These are phyloP conservation scores for Castor canadensis DNA, from an alignment of 2,113 vertebrate genomes.

Conservation along the genomic window DNA sequence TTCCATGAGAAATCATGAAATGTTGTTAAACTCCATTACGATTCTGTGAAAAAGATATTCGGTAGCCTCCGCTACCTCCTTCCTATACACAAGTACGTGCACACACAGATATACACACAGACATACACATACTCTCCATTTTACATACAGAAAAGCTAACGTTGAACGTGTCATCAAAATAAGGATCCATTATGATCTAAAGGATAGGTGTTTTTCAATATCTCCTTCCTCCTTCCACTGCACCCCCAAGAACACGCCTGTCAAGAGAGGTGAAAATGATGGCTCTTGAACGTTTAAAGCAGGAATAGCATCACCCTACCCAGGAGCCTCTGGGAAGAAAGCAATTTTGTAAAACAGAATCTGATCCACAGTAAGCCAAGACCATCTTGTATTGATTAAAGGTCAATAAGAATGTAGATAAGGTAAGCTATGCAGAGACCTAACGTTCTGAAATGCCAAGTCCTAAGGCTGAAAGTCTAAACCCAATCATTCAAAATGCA, in stretches of 20 bases:
- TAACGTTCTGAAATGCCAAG: conserved; percentile 57
- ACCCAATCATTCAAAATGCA: conserved; percentile 9
- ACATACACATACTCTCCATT: background rate
- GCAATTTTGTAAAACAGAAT: conserved; percentile 21
- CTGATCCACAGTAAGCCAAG: background rate
- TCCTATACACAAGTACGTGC: background rate
- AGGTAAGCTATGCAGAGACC: conserved; percentile 50
- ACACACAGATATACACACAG: background rate
- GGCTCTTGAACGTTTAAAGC: background rate
- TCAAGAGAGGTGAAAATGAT: background rate
- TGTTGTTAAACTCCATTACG: background rate
- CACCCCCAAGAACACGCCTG: background rate
- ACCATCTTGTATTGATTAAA: conserved; percentile 58
- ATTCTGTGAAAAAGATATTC: background rate
- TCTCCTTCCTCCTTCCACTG: background rate
- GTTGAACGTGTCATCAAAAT: background rate
- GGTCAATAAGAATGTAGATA: conserved; percentile 51
- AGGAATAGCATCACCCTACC: background rate
- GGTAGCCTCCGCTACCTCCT: background rate
- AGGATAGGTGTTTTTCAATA: background rate
- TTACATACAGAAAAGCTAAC: background rate
- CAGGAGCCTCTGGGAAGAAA: background rate
- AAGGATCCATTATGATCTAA: background rate
- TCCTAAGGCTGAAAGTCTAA: background rate
- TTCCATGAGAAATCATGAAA: background rate